Conservation (phyloP, 2,797 vertebrate species). For the Parotocinclus haroldoi region DNA sequence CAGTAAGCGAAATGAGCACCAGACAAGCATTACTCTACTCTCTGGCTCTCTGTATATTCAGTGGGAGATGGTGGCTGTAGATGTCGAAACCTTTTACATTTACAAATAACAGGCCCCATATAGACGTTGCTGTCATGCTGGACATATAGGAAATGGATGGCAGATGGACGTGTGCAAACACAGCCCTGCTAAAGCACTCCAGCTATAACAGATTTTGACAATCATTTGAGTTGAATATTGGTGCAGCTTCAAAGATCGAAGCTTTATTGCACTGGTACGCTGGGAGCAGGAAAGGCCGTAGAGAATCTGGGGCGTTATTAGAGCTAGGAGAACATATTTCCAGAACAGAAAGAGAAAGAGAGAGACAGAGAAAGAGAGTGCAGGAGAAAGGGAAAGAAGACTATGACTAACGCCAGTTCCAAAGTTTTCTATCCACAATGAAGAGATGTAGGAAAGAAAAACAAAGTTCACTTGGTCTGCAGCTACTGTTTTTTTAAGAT, state of each 20-base stretch:
- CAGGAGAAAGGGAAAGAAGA: conserved; percentile 17
- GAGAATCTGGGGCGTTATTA: conserved; percentile 78
- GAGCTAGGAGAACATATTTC: conserved; percentile 72
- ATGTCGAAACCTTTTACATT: neutral
- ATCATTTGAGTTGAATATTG: conserved; percentile 70
- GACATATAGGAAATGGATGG: conserved; percentile 32
- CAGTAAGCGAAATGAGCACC: no score
- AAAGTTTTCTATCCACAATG: neutral
- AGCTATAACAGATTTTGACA: conserved; percentile 44
- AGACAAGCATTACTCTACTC: no score
- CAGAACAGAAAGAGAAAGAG: conserved; percentile 51
- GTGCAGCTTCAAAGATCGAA: conserved; percentile 65
- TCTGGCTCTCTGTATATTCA: no score
- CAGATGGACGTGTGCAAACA: conserved; percentile 69
- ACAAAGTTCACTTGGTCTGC: neutral
- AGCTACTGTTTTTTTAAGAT: neutral
- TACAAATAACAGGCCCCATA: neutral
- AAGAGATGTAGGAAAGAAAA: neutral
- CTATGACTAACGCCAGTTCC: conserved; percentile 2
- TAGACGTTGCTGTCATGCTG: neutral
- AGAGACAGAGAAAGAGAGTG: conserved; percentile 44
- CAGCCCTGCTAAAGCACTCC: conserved; percentile 65
- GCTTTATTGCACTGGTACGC: conserved; percentile 78
- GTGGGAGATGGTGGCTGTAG: neutral
- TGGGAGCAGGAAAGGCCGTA: conserved; percentile 64